Conservation (phyloP, 2,113 vertebrate genomes). For the Clupea harengus region DNA sequence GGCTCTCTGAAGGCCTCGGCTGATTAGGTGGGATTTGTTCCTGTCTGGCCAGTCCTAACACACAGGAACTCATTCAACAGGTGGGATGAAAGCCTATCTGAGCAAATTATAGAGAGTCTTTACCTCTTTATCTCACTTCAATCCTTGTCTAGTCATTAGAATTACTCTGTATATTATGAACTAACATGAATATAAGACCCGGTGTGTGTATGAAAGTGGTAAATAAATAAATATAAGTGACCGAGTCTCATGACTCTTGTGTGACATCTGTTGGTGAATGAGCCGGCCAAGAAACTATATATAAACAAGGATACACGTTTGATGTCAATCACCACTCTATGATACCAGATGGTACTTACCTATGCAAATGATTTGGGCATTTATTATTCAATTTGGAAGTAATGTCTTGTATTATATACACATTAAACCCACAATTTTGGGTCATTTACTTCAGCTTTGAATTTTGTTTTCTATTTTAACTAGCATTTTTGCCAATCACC, state of each 20-base stretch:
- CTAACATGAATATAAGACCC: not conserved
- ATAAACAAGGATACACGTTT: not conserved
- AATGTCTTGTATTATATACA: too few species aligned
- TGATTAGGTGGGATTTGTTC: slow-evolving; percentile 62
- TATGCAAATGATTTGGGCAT: too few species aligned
- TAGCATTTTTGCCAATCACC: too few species aligned
- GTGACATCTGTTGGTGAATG: slow-evolving; percentile 6
- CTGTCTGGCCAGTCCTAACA: slow-evolving; percentile 40
- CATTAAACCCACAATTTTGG: too few species aligned
- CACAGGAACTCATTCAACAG: slow-evolving; percentile 26
- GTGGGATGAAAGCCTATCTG: not conserved
- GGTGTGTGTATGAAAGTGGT: not conserved
- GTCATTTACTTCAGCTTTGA: too few species aligned
- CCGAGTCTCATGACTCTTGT: not conserved
- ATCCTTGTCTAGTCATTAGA: not conserved
- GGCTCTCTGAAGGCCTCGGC: slow-evolving; percentile 55
- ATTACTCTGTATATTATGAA: not conserved
- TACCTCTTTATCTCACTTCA: not conserved
- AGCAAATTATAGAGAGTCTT: not conserved
- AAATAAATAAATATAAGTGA: not conserved
- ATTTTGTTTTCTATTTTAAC: too few species aligned
- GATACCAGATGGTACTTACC: too few species aligned
- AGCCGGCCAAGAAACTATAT: not conserved
- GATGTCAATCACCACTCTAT: too few species aligned
- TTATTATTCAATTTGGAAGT: too few species aligned